A percentile compares a stretch with the other conserved stretches of the same genome.
phyloP scores from a whole-genome alignment of 2,113 vertebrate species.

The Candoia aspera region DNA sequence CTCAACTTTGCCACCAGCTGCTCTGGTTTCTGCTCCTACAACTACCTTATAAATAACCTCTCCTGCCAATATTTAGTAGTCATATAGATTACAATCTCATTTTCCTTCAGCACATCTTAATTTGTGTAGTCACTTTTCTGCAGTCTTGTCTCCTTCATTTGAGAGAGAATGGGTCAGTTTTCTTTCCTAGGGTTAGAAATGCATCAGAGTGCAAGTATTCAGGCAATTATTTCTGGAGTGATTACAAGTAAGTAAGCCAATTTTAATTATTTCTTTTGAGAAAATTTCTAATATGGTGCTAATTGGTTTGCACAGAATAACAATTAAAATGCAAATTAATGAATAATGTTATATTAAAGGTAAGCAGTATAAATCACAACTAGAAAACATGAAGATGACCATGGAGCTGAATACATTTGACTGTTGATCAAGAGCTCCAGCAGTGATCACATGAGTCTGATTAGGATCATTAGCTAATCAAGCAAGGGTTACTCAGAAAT shows the following conservation, averaged over 20 bases:
- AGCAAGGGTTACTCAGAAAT: neutral
- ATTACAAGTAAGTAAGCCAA: neutral
- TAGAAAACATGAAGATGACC: neutral
- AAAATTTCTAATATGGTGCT: conserved; percentile 8
- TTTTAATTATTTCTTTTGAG: neutral
- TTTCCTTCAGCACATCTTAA: conserved; percentile 37
- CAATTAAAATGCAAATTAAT: neutral
- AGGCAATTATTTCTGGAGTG: neutral
- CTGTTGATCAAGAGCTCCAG: neutral
- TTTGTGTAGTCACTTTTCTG: conserved; percentile 17
- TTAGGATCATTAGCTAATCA: neutral
- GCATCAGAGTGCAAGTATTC: neutral
- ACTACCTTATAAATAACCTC: conserved; percentile 33
- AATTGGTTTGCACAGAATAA: neutral
- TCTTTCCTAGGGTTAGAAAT: conserved; percentile 6
- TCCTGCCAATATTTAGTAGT: conserved; percentile 42
- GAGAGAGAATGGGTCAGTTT: neutral
- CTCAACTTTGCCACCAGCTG: conserved; percentile 17
- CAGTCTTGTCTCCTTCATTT: conserved; percentile 3
- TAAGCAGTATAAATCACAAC: neutral
- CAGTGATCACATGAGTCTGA: neutral
- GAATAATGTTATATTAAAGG: neutral
- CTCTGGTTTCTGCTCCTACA: conserved; percentile 36
- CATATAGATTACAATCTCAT: conserved; percentile 26
- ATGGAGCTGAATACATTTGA: neutral